Conservation (phyloP, 2,888 invertebrate genomes). For the Oscheius myriophilus region DNA sequence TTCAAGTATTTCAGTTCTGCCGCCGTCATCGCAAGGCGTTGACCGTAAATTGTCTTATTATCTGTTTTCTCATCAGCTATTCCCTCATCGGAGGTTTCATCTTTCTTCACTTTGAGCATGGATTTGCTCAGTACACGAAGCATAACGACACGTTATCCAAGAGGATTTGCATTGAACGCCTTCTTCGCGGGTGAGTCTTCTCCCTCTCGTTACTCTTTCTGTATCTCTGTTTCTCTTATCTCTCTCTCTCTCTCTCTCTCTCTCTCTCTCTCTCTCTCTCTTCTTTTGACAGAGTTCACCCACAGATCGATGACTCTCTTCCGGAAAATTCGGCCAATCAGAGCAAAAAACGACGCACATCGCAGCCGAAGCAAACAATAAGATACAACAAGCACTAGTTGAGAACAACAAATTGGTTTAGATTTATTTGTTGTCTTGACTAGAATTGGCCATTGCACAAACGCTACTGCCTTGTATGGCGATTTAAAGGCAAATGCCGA, state of each 20-base stretch:
- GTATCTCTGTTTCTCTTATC: background rate
- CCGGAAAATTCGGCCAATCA: too few relatives aligned
- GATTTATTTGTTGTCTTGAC: too few relatives aligned
- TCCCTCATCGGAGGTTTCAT: slow-evolving; percentile 65
- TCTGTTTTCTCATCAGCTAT: slow-evolving; percentile 60
- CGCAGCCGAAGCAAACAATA: too few relatives aligned
- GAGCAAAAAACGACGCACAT: too few relatives aligned
- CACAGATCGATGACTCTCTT: too few relatives aligned
- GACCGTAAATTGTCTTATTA: slow-evolving; percentile 49
- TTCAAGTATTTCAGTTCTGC: slow-evolving; percentile 44
- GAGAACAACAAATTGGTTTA: too few relatives aligned
- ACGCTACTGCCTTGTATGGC: too few relatives aligned
- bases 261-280: slow-evolving; percentile 12
- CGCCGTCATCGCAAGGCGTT: slow-evolving; percentile 48
- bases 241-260: slow-evolving; percentile 5
- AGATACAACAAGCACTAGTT: too few relatives aligned
- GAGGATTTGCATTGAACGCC: slow-evolving; percentile 41
- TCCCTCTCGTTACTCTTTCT: background rate
- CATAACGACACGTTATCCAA: slow-evolving; percentile 48
- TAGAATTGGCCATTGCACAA: too few relatives aligned
- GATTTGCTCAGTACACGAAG: slow-evolving; percentile 47
- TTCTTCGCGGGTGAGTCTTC: slow-evolving; percentile 35
- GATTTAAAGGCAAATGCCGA: too few relatives aligned
- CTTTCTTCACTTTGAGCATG: slow-evolving; percentile 62
- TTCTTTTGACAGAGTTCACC: background rate